These are phyloP conservation scores for Halcyon chelicuti DNA, from an alignment of 2,797 vertebrate species.

Conservation along the genomic window DNA sequence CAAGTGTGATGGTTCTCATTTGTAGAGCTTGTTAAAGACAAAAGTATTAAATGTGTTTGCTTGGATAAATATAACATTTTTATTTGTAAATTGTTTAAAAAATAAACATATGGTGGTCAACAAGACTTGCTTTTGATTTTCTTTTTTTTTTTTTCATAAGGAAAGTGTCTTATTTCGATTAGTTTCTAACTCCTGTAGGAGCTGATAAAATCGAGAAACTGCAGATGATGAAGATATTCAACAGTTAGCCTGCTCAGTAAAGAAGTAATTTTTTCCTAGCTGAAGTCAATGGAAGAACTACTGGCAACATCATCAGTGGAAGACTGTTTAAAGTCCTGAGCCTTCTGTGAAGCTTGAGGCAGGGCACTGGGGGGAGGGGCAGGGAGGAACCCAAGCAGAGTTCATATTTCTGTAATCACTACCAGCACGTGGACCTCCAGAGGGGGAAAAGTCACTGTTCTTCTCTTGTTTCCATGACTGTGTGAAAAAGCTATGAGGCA, in stretches of 20 bases:
- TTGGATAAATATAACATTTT: slow-evolving; percentile 77
- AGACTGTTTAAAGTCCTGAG: background rate
- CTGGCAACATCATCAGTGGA: background rate
- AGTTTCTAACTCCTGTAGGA: background rate
- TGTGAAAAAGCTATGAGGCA: background rate
- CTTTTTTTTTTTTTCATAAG: slow-evolving; percentile 34
- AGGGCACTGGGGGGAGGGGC: background rate
- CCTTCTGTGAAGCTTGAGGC: background rate
- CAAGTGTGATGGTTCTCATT: slow-evolving; percentile 75
- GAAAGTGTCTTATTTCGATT: background rate
- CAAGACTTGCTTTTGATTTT: slow-evolving; percentile 61
- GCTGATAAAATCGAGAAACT: background rate
- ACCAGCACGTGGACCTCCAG: background rate
- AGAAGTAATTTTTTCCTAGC: background rate
- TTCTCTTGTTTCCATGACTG: accelerated
- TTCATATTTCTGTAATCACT: background rate
- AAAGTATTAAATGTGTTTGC: slow-evolving; percentile 76
- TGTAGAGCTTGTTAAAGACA: slow-evolving; percentile 80
- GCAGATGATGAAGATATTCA: background rate
- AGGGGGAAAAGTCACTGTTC: background rate
- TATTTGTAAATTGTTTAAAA: slow-evolving; percentile 77
- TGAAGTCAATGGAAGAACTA: background rate
- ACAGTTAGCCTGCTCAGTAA: background rate
- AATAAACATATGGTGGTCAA: slow-evolving; percentile 78
- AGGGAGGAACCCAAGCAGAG: background rate